Evolutionary conservation across 2,113 vertebrate species (phyloP).

Genomic region (Rhipidura dahli): DNA sequence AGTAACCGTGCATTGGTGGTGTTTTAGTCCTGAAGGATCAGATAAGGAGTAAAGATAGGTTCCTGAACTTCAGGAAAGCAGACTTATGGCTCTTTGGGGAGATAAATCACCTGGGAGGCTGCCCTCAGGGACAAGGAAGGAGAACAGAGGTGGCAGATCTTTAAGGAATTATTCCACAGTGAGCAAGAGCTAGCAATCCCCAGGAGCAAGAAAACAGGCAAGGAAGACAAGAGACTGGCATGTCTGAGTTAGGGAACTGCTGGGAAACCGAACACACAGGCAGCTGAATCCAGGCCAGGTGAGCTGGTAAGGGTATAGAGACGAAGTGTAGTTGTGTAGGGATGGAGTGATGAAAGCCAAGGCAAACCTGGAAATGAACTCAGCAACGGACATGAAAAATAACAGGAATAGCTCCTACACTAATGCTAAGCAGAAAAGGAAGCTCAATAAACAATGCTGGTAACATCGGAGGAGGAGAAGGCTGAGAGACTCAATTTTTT

Average conservation of each 20-base stretch:
- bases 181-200: not conserved
- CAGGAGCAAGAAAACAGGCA: not conserved
- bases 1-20: not conserved
- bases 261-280: not conserved
- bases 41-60: not conserved
- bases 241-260: not conserved
- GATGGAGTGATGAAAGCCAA: not conserved
- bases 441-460: not conserved
- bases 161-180: not conserved
- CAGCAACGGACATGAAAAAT: not conserved
- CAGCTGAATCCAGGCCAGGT: not conserved
- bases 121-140: not conserved
- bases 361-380: not conserved
- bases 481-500: not conserved
- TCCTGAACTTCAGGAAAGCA: not conserved
- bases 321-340: rapidly evolving
- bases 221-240: not conserved
- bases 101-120: not conserved
- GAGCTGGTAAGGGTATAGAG: not conserved
- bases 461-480: not conserved
- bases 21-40: not conserved
- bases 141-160: not conserved
- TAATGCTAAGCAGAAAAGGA: not conserved
- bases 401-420: not conserved
- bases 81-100: not conserved